Evolutionary conservation across 2,888 invertebrate genomes (phyloP).

Genomic region (Ptilodon capucinus): DNA sequence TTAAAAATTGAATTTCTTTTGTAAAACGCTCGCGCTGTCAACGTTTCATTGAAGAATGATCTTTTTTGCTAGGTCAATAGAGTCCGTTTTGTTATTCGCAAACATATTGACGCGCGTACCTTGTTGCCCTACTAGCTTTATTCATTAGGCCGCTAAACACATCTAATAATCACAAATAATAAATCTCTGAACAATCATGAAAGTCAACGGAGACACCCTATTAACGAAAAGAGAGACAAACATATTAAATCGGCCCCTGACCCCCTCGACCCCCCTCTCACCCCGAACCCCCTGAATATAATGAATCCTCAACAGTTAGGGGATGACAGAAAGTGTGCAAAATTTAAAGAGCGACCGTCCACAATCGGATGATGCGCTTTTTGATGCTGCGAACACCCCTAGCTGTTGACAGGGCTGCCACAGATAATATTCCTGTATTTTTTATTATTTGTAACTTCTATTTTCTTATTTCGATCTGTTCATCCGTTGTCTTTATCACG

Average conservation of each 20-base stretch:
- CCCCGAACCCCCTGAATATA: conserved; percentile 9
- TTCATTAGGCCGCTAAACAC: too few species aligned
- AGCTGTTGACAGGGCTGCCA: conserved; percentile 38
- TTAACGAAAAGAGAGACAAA: background rate
- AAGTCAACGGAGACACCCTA: background rate
- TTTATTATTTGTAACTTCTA: background rate
- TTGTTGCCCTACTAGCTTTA: too few species aligned
- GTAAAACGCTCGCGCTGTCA: too few species aligned
- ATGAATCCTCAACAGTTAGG: conserved; percentile 25
- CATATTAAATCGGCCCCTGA: conserved; percentile 1
- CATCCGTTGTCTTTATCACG: too few species aligned
- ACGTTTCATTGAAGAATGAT: too few species aligned
- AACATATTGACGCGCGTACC: too few species aligned
- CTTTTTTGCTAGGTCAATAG: too few species aligned
- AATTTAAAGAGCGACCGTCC: conserved; percentile 39
- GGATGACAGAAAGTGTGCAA: conserved; percentile 38
- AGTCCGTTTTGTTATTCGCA: too few species aligned
- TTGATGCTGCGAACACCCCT: conserved; percentile 46
- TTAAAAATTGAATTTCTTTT: too few species aligned
- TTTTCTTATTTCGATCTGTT: too few species aligned
- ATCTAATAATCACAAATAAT: background rate
- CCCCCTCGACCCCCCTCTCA: background rate
- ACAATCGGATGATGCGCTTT: conserved; percentile 73
- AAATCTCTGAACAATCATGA: background rate
- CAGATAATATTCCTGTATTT: background rate